These are phyloP conservation scores for Pseudocheirus occidentalis DNA, from an alignment of 2,797 vertebrate species.

Conservation along the genomic window DNA sequence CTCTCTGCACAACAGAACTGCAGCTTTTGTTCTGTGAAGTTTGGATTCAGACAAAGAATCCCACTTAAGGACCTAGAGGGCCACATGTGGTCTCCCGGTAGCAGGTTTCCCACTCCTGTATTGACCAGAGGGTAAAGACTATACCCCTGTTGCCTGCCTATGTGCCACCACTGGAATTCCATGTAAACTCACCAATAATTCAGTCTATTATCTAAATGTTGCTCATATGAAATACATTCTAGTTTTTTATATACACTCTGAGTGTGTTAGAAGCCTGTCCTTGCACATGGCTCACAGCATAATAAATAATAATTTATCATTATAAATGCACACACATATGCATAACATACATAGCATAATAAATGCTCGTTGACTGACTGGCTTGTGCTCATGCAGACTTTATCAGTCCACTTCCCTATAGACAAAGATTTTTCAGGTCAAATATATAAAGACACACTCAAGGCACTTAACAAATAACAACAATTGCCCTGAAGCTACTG, in stretches of 20 bases:
- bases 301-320: background rate
- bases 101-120: too few relatives aligned
- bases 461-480: background rate
- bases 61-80: too few relatives aligned
- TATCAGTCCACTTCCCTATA: background rate
- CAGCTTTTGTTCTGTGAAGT: background rate
- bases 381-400: background rate
- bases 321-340: background rate
- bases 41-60: too few relatives aligned
- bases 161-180: background rate
- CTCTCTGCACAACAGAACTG: background rate
- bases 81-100: too few relatives aligned
- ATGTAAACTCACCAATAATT: background rate
- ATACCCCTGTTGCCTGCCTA: background rate
- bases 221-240: background rate
- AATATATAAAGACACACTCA: background rate
- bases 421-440: background rate
- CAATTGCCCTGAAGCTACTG: background rate
- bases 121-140: background rate
- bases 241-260: background rate
- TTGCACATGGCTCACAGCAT: background rate
- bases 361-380: background rate
- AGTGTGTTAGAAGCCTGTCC: background rate
- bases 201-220: background rate
- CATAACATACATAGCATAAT: background rate